Percentiles rank a stretch among this genome's conserved stretches.
Evolutionary conservation across 1,140 invertebrate genomes (phyloP).

Genomic region (Glossosoma conforme): DNA sequence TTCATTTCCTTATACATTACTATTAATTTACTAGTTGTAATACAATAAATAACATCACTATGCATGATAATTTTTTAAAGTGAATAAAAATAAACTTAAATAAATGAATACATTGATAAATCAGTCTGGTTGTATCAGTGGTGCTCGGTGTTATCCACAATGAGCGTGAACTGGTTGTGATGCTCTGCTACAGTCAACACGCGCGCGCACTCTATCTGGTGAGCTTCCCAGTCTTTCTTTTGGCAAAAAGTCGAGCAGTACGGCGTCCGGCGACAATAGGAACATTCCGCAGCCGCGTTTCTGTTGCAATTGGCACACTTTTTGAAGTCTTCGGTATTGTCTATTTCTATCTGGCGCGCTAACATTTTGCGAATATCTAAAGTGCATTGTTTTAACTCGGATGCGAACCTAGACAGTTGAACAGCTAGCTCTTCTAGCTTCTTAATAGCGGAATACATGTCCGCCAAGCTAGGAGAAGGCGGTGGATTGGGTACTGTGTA

Average conservation of each 20-base stretch:
- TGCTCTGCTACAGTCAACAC: slow-evolving; percentile 54
- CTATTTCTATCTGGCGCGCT: slow-evolving; percentile 51
- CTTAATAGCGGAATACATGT: slow-evolving; percentile 42
- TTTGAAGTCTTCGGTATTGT: slow-evolving; percentile 32
- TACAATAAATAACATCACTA: too few species aligned
- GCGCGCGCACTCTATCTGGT: slow-evolving; percentile 78
- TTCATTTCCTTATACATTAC: too few species aligned
- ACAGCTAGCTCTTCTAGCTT: slow-evolving; percentile 63
- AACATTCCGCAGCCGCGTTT: slow-evolving; percentile 79
- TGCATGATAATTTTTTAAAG: too few species aligned
- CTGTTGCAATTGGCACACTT: slow-evolving; percentile 83
- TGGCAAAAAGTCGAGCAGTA: slow-evolving; percentile 87
- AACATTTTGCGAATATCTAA: slow-evolving; percentile 62
- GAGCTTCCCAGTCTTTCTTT: slow-evolving; percentile 78
- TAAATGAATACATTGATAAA: too few species aligned
- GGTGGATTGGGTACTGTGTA: slow-evolving; percentile 44
- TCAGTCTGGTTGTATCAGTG: too few species aligned
- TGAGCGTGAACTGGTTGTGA: slow-evolving; percentile 55
- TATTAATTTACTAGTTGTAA: too few species aligned
- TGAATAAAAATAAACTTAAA: too few species aligned
- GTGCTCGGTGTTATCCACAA: slow-evolving; percentile 57
- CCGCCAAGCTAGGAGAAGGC: slow-evolving; percentile 41
- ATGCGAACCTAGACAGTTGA: slow-evolving; percentile 59
- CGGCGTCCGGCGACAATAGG: slow-evolving; percentile 73
- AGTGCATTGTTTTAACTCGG: slow-evolving; percentile 61